Percentiles rank a stretch among this genome's conserved stretches.
phyloP scores from a whole-genome alignment of 2,888 invertebrate species.

The Sycophila texana region DNA sequence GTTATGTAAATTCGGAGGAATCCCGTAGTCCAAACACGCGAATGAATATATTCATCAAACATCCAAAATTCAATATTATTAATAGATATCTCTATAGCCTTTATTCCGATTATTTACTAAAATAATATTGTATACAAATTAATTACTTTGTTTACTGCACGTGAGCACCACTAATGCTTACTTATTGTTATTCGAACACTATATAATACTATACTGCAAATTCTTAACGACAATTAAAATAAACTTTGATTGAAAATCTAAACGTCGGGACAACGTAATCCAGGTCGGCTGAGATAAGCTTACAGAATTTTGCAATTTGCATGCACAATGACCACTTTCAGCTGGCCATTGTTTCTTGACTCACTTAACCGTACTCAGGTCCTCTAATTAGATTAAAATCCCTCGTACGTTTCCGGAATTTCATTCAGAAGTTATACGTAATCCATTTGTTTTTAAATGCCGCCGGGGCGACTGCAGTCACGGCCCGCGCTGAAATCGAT shows the following conservation, averaged over 20 bases:
- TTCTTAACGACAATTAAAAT: not conserved
- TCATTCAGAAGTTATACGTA: not conserved
- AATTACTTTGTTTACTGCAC: too few relatives aligned
- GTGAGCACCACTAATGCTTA: too few relatives aligned
- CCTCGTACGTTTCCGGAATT: not conserved
- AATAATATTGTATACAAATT: not conserved
- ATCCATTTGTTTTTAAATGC: not conserved
- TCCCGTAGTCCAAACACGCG: not conserved
- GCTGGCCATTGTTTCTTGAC: not conserved
- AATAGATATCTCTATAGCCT: not conserved
- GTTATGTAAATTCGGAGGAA: not conserved
- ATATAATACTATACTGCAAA: not conserved
- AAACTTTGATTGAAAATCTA: not conserved
- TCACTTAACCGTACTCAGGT: not conserved
- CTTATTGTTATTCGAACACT: too few relatives aligned
- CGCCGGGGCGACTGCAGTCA: too few relatives aligned
- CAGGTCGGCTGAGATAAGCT: not conserved
- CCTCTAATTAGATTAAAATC: slow-evolving; percentile 26
- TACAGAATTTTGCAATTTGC: slow-evolving; percentile 22
- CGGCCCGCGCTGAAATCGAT: not conserved
- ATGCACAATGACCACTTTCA: not conserved
- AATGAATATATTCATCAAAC: not conserved
- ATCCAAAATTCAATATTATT: not conserved
- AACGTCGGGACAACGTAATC: not conserved
- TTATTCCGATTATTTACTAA: not conserved